phyloP scores from a whole-genome alignment of 1,140 invertebrate genomes.

The Rhagoletis pomonella region DNA sequence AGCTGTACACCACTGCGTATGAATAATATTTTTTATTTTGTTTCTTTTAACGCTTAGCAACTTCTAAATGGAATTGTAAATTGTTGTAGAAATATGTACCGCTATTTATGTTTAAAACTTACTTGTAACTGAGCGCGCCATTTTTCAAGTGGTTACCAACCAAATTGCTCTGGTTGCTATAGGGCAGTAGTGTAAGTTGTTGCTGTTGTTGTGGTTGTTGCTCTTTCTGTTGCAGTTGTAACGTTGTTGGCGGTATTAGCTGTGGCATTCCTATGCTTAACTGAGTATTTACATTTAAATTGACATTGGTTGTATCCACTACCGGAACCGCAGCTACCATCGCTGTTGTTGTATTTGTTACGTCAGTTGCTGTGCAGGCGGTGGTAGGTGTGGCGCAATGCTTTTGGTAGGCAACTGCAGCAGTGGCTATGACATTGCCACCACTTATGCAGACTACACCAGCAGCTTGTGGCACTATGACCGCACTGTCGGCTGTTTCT shows the following conservation, averaged over 20 bases:
- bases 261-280: constrained; percentile 26
- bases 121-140: constrained; percentile 55
- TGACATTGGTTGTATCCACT: constrained; percentile 46
- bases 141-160: constrained; percentile 58
- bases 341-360: constrained; percentile 40
- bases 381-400: background rate
- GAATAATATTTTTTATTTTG: background rate
- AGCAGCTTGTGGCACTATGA: background rate
- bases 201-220: constrained; percentile 43
- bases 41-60: background rate
- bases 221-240: constrained; percentile 19
- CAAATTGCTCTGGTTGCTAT: constrained; percentile 47
- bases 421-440: background rate
- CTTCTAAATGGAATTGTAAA: background rate
- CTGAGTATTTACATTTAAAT: constrained; percentile 53
- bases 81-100: background rate
- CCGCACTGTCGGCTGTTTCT: background rate
- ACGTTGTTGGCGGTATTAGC: background rate
- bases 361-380: background rate
- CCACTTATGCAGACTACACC: background rate
- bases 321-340: background rate
- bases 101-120: constrained; percentile 44
- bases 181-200: constrained; percentile 46
- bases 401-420: background rate
- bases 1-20: background rate